A percentile compares a stretch with the other conserved stretches of the same genome.
Evolutionary conservation across 1,140 invertebrate genomes (phyloP).

Genomic region (Eurytemora carolleeae): DNA sequence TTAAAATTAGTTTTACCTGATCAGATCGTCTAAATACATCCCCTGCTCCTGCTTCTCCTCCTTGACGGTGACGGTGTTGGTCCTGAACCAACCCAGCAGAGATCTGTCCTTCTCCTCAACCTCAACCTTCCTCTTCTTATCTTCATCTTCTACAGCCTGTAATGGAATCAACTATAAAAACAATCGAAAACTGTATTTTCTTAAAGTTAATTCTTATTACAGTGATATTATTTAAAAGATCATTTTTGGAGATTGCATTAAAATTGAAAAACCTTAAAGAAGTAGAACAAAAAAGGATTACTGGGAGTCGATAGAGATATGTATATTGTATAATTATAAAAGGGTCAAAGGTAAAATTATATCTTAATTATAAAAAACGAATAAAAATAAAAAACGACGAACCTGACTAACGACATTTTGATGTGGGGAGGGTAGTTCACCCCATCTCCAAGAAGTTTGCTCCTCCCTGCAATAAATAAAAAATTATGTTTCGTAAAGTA

Average conservation of each 20-base stretch:
- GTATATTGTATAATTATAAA: no score
- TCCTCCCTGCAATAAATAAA: conserved; percentile 30
- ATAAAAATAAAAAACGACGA: conserved; percentile 8
- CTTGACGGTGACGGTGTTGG: conserved; percentile 83
- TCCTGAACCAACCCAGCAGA: not conserved
- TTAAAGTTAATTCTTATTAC: no score
- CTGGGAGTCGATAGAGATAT: no score
- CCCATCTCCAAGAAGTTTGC: conserved; percentile 72
- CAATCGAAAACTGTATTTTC: no score
- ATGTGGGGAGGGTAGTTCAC: conserved; percentile 50
- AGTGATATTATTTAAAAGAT: no score
- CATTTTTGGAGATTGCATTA: no score
- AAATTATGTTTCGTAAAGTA: conserved; percentile 24
- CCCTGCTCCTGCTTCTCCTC: conserved; percentile 55
- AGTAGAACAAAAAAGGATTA: no score
- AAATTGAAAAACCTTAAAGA: no score
- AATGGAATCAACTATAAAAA: no score
- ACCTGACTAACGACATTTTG: conserved; percentile 2
- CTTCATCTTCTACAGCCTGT: not conserved
- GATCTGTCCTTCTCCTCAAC: not conserved
- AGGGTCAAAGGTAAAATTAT: no score
- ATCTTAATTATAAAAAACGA: no score
- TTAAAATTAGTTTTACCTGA: conserved; percentile 68
- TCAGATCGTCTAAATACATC: conserved; percentile 80
- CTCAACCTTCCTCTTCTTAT: not conserved